These are phyloP conservation scores for Notodonta dromedarius DNA, from an alignment of 2,888 invertebrate genomes.

Conservation along the genomic window DNA sequence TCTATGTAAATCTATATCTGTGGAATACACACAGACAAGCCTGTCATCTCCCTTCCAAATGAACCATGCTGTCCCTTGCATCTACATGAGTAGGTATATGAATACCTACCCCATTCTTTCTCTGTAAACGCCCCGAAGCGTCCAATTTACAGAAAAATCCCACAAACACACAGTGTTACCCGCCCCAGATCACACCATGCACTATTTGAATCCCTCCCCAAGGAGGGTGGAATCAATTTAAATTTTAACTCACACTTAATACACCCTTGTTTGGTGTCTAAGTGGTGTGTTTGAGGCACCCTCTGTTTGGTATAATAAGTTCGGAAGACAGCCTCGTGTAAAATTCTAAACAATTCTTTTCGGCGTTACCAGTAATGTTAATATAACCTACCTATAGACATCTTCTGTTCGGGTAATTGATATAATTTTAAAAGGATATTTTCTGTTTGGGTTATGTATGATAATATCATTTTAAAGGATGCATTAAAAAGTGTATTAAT, in stretches of 20 bases:
- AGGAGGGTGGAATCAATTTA: constrained; percentile 83
- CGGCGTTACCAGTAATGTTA: not conserved
- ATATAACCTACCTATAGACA: too few species aligned
- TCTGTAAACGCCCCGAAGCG: constrained; percentile 76
- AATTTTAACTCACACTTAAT: constrained; percentile 84
- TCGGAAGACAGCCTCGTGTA: constrained; percentile 67
- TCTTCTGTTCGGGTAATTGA: too few species aligned
- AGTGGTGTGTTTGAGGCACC: constrained; percentile 83
- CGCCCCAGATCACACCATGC: constrained; percentile 80
- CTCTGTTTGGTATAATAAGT: constrained; percentile 81
- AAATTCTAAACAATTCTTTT: constrained; percentile 20
- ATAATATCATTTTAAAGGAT: too few species aligned
- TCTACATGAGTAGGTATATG: constrained; percentile 13
- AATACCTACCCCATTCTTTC: constrained; percentile 56
- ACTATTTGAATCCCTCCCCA: constrained; percentile 79
- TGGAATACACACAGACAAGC: not conserved
- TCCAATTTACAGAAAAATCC: constrained; percentile 82
- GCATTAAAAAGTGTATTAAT: too few species aligned
- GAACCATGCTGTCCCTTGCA: constrained; percentile 67
- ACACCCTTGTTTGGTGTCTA: constrained; percentile 84
- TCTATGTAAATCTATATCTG: too few species aligned
- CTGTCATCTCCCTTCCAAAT: constrained; percentile 57
- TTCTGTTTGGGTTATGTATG: too few species aligned
- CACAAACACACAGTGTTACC: constrained; percentile 76
- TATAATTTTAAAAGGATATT: too few species aligned